Percentiles rank a stretch among this genome's conserved stretches.
phyloP scores from a whole-genome alignment of 2,888 invertebrate species.

The Netelia melanura region DNA sequence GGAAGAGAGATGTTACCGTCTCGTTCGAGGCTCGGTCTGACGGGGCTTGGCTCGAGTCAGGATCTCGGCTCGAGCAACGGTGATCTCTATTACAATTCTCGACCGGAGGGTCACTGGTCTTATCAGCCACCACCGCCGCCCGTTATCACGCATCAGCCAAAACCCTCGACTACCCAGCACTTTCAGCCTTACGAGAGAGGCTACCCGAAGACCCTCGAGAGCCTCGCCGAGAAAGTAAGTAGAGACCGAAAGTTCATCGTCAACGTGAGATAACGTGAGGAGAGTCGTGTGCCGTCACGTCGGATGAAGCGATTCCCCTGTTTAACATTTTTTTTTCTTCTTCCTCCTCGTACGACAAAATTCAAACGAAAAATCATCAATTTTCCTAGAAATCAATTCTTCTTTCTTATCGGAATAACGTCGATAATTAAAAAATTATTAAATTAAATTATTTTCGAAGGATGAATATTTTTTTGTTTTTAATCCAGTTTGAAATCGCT shows the following conservation, averaged over 20 bases:
- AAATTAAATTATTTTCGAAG: no score
- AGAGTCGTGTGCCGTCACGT: slow-evolving; percentile 14
- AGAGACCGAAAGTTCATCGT: slow-evolving; percentile 40
- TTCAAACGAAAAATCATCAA: no score
- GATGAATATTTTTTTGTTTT: slow-evolving; percentile 7
- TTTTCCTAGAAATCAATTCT: neutral
- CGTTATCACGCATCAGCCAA: slow-evolving; percentile 96
- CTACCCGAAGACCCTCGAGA: slow-evolving; percentile 95
- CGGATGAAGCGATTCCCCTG: slow-evolving; percentile 49
- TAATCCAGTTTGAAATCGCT: slow-evolving; percentile 41
- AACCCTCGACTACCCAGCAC: slow-evolving; percentile 90
- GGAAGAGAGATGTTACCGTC: slow-evolving; percentile 92
- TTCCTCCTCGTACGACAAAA: neutral
- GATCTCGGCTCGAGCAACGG: slow-evolving; percentile 86
- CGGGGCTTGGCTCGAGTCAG: slow-evolving; percentile 85
- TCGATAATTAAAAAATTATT: neutral
- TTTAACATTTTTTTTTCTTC: neutral
- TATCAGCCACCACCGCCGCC: slow-evolving; percentile 94
- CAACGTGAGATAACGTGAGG: slow-evolving; percentile 12
- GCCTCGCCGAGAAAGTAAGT: slow-evolving; percentile 93
- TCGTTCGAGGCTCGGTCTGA: slow-evolving; percentile 91
- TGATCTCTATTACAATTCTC: slow-evolving; percentile 93
- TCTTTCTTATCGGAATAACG: neutral
- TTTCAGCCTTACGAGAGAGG: slow-evolving; percentile 95
- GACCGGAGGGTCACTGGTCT: slow-evolving; percentile 86